These are phyloP conservation scores for Plectus sambesii DNA, from an alignment of 1,140 invertebrate genomes.

Conservation along the genomic window DNA sequence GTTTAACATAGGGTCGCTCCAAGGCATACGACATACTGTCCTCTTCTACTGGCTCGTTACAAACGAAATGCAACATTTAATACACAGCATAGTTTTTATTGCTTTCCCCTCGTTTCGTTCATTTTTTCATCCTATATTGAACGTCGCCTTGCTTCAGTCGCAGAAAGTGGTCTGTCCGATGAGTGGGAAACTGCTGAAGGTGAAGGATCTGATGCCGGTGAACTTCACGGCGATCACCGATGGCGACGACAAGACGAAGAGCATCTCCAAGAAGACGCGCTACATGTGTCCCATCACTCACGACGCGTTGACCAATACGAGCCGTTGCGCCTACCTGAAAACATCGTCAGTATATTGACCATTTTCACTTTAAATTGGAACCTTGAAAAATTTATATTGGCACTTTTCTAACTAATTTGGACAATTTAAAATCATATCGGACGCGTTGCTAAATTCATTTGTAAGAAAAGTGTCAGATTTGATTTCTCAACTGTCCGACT, in stretches of 20 bases:
- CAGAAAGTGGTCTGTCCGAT: constrained; percentile 74
- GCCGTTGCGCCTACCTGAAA: constrained; percentile 78
- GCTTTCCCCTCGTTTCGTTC: constrained; percentile 48
- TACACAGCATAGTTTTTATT: constrained; percentile 18
- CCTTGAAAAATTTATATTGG: not conserved
- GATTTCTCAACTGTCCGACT: no score
- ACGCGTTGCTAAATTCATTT: constrained; percentile 4
- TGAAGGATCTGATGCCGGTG: constrained; percentile 83
- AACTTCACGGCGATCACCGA: constrained; percentile 78
- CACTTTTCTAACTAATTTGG: constrained; percentile 7
- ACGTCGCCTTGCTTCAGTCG: constrained; percentile 20
- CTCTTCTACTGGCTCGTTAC: constrained; percentile 2
- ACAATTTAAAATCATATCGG: no score
- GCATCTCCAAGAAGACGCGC: constrained; percentile 55
- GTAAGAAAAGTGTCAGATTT: constrained; percentile 4
- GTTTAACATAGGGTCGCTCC: no score
- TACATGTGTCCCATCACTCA: constrained; percentile 96
- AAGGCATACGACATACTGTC: not conserved
- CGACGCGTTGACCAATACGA: constrained; percentile 84
- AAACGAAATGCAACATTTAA: constrained; percentile 6
- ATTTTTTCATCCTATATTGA: no score
- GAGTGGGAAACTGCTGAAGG: constrained; percentile 71
- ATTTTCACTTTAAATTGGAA: no score
- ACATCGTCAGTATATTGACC: constrained; percentile 69
- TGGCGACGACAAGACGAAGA: constrained; percentile 29